Conservation (phyloP, 2,113 vertebrate species). For the Crypturellus undulatus region DNA sequence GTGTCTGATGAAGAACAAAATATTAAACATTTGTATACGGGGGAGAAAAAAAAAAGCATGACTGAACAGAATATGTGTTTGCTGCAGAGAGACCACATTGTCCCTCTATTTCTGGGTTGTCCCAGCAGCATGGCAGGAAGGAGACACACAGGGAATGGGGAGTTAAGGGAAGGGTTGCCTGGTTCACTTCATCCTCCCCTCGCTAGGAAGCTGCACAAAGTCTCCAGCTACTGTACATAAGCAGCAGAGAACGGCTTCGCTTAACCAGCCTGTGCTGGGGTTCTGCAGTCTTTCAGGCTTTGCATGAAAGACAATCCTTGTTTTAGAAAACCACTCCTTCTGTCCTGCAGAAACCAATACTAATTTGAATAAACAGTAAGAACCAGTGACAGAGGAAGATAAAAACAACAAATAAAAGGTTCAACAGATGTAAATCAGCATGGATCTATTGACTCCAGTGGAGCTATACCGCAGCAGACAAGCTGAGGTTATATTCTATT, state of each 20-base stretch:
- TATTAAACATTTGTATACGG: neutral
- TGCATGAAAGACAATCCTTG: neutral
- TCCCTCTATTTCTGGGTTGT: neutral
- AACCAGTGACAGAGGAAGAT: fast-evolving
- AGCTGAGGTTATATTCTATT: neutral
- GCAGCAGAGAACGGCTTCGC: neutral
- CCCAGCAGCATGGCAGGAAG: neutral
- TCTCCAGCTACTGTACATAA: neutral
- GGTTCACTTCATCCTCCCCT: neutral
- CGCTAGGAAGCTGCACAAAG: neutral
- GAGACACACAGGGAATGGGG: neutral
- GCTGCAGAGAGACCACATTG: neutral
- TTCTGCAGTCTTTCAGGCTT: neutral
- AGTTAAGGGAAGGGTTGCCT: neutral
- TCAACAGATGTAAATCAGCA: neutral
- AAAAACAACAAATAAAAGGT: neutral
- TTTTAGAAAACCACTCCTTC: neutral
- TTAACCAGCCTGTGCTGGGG: neutral
- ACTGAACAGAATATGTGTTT: neutral
- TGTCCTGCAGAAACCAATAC: neutral
- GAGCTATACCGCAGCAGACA: neutral
- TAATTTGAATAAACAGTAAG: neutral
- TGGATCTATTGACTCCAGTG: neutral
- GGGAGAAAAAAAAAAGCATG: neutral
- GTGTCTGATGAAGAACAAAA: neutral